Base-by-base conservation (phyloP, 2,797 vertebrate genomes). In the Ataeniobius toweri region DNA sequence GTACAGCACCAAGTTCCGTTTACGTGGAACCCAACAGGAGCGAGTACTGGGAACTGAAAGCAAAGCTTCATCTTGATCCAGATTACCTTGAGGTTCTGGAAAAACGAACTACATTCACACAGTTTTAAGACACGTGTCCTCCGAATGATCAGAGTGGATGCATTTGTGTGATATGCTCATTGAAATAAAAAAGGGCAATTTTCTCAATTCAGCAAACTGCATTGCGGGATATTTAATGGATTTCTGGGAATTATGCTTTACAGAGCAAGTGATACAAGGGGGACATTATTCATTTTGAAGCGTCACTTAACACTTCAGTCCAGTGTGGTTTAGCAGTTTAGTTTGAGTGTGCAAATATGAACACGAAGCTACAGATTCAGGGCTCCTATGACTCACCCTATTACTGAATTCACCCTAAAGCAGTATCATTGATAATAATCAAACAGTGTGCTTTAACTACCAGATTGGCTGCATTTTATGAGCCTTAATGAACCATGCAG, bases 41-140 rank as follows among this genome's bases (percentile, higher is more conserved):
- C n/a, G 98, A 99, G 72, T 99, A 99, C 88, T 96, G 99, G 97
- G 98, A 99, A 93, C 94, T 99, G 88, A 99, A 99, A 96, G 97
- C 98, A 91, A 99, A 99, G 95, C 97, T 99, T 88, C 97, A 98
- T 58, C 97, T 97, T 92, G 97, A 99, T 91, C 98, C 98, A 68
- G 98, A 99, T 95, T 99, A 99, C 95, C 97, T 99, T 94, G 98
- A 99, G 95, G 98, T 99, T 92, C 96, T 98, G 85, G 98, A 99
- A 94, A 99, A 99, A 96, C 96, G 98, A 95, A 98, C 98, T 91
- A 98, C 98, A 70, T 99, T 98, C 89, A 98, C 97, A 88, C 98
- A 99, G 95, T 99, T 99, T 95, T 99, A 91, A 97, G 91, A 89
- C 78, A 88, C 78, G 76, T 50, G 4, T 26, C 58, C 28, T 41